Evolutionary conservation across 2,113 vertebrate genomes (phyloP), one percentile per base, ranked within the genome.

Genomic region (Tonatia bakeri): DNA sequence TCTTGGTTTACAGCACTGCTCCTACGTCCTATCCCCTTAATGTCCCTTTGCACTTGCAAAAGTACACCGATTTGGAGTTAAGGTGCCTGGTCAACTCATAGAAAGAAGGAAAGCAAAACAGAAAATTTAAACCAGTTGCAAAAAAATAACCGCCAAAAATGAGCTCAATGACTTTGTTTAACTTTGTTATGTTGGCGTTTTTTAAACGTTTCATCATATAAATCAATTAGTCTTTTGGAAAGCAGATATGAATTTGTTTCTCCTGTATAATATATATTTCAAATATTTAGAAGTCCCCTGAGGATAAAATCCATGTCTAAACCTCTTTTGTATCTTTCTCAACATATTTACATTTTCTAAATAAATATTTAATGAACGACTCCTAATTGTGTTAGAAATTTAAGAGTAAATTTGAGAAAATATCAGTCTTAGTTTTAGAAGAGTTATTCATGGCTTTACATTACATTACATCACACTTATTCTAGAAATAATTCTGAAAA

Each of bases 271-370:
- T 45, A 0, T 17, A 76, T 79, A 24, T 85, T 52, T 12, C 14
- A 73, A 64, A 92, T 31, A 24, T 67, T 73, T 81, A 6, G 1
- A 64, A 65, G 26, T 28, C 4, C 5, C 17, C 31, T 64, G 11
- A 88, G 11, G 33, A 3, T 80, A 38, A 76, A 43, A 81, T 40
- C 9, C 10, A 59, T 52, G 1, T 65, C 15, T 64, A 77, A 92
- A 56, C 1, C 5, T 82, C 36, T 83, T 91, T 79, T 70, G 7
- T n/a, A 50, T 65, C 36, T 56, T 13, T 79, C 22, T 56, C 36
- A 84, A 93, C 26, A 70, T 83, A 87, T 59, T 73, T 88, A 47
- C 4, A 73, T 69, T 81, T 94, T 90, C 24, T 64, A 90, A 91
- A 73, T 87, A 90, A 67, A 92, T 92, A 73, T 50, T 87, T 76